phyloP scores from a whole-genome alignment of 2,888 invertebrate genomes.

The Hyppa rectilinea region DNA sequence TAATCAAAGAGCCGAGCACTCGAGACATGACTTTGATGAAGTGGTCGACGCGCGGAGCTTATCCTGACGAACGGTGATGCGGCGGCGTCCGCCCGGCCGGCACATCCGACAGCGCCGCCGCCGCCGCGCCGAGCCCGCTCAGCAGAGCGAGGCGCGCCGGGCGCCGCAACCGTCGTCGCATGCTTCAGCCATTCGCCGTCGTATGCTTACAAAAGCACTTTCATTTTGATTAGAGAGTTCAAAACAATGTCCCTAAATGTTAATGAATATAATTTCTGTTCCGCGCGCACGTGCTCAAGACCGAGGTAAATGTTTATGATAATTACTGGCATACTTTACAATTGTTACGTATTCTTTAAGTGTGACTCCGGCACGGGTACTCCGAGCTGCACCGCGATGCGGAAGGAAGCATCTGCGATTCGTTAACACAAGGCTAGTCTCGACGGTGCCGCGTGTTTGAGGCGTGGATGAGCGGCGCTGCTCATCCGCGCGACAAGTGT shows the following conservation, averaged over 20 bases:
- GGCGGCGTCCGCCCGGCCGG: not conserved
- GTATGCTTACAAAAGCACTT: not conserved
- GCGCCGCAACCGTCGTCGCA: not conserved
- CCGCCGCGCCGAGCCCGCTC: not conserved
- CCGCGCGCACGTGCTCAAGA: not conserved
- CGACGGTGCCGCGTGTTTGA: not conserved
- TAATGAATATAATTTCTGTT: not conserved
- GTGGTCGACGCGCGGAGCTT: slow-evolving; percentile 19
- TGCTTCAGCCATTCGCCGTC: not conserved
- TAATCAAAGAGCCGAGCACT: slow-evolving; percentile 5
- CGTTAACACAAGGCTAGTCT: not conserved
- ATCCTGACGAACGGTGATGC: slow-evolving; percentile 22
- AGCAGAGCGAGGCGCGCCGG: not conserved
- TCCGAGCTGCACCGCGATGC: too few species aligned
- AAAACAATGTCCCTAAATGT: not conserved
- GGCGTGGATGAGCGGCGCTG: too few species aligned
- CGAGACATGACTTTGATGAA: slow-evolving; percentile 34
- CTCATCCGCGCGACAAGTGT: not conserved
- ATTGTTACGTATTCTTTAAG: too few species aligned
- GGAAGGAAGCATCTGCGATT: not conserved
- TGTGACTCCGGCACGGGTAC: too few species aligned
- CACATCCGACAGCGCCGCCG: not conserved
- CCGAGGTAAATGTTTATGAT: not conserved
- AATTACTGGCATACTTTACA: too few species aligned
- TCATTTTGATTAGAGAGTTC: not conserved